phyloP scores from a whole-genome alignment of 2,113 vertebrate genomes.

The Chloropsis hardwickii region DNA sequence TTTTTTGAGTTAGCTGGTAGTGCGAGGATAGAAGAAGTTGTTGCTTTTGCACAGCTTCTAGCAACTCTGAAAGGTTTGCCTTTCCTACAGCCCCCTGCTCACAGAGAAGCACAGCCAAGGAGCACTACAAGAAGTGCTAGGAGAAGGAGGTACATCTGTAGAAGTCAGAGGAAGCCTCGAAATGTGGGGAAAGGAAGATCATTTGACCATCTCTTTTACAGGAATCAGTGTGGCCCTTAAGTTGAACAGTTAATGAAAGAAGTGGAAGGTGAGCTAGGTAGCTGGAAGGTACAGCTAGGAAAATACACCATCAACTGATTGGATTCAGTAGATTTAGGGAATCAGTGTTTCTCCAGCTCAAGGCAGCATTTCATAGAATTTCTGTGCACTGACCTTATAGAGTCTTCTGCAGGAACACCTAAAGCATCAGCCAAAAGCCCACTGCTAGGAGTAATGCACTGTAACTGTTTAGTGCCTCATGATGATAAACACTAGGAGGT shows the following conservation, averaged over 20 bases:
- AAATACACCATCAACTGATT: neutral
- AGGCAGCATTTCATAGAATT: neutral
- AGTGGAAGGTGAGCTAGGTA: neutral
- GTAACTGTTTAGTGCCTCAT: neutral
- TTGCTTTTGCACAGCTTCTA: neutral
- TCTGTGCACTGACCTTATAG: neutral
- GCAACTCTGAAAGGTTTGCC: neutral
- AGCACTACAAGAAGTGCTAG: neutral
- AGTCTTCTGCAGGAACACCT: neutral
- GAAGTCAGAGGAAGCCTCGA: neutral
- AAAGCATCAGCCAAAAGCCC: neutral
- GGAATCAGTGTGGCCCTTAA: neutral
- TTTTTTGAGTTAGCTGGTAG: neutral
- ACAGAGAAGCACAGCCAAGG: neutral
- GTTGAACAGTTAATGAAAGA: neutral
- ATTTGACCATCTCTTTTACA: neutral
- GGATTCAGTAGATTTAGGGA: neutral
- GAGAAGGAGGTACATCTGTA: neutral
- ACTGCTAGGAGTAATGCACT: neutral
- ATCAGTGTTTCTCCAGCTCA: neutral
- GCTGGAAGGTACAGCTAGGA: neutral
- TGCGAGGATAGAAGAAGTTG: neutral
- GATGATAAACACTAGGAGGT: neutral
- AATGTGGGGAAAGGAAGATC: neutral
- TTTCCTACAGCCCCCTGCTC: neutral